Percentiles rank a stretch among this genome's conserved stretches.
These are phyloP conservation scores for Stenchaetothrips biformis DNA, from an alignment of 2,888 invertebrate genomes.

Conservation along the genomic window DNA sequence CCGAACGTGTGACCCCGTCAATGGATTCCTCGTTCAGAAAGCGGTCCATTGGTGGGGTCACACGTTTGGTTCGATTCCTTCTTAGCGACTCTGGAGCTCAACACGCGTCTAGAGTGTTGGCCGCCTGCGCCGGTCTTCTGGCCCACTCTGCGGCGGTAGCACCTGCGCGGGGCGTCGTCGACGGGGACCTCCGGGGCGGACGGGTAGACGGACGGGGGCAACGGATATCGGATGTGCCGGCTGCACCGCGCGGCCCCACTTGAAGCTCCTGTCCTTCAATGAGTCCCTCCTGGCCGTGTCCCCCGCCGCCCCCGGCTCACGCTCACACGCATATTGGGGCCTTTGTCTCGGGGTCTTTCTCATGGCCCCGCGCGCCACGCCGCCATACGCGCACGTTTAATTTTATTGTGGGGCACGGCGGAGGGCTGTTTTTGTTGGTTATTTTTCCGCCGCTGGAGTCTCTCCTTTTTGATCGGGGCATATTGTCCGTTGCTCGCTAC, in stretches of 20 bases:
- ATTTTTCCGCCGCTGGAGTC: not conserved
- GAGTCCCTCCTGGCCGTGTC: not conserved
- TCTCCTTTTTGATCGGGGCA: not conserved
- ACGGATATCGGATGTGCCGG: not conserved
- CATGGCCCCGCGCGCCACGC: not conserved
- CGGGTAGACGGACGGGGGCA: too few relatives aligned
- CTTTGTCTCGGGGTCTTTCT: not conserved
- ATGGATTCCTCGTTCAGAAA: too few relatives aligned
- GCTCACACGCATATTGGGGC: not conserved
- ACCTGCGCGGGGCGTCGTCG: not conserved
- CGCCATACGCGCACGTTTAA: not conserved
- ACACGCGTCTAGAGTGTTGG: too few relatives aligned
- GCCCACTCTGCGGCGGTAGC: too few relatives aligned
- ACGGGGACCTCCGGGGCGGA: too few relatives aligned
- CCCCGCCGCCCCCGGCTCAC: not conserved
- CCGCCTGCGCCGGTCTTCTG: too few relatives aligned
- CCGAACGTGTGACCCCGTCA: too few relatives aligned
- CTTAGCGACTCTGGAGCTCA: too few relatives aligned
- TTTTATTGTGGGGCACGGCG: not conserved
- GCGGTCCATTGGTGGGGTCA: too few relatives aligned
- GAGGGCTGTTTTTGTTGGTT: not conserved
- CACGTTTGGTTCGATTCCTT: too few relatives aligned
- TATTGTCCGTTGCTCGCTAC: not conserved
- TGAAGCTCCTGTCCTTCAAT: not conserved
- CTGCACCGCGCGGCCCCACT: not conserved